Evolutionary conservation across 2,888 invertebrate genomes (phyloP).

Genomic region (Amaurobius ferox): DNA sequence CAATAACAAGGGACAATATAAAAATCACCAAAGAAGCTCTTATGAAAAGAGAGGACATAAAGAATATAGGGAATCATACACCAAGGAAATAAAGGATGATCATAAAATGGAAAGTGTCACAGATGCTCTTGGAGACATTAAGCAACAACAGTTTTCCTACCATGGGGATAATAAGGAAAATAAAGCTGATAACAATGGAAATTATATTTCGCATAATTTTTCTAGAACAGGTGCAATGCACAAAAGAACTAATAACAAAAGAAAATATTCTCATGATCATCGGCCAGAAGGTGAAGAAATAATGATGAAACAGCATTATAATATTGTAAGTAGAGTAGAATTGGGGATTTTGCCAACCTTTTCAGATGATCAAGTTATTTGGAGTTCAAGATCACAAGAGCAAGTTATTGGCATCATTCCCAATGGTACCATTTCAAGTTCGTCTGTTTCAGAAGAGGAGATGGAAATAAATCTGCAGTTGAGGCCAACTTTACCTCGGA

Average conservation of each 20-base stretch:
- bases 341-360: slow-evolving; percentile 3
- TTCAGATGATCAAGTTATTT: slow-evolving; percentile 7
- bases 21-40: neutral
- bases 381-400: slow-evolving; percentile 32
- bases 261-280: slow-evolving; percentile 23
- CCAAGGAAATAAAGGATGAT: neutral
- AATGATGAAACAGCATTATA: neutral
- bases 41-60: neutral
- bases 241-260: slow-evolving; percentile 16
- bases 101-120: neutral
- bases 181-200: neutral
- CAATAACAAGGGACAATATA: neutral
- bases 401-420: slow-evolving; percentile 19
- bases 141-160: slow-evolving; percentile 4
- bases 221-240: slow-evolving; percentile 10
- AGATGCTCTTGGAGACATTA: neutral
- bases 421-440: neutral
- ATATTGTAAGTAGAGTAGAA: slow-evolving; percentile 6
- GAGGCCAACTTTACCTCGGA: slow-evolving; percentile 87
- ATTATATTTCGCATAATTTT: slow-evolving; percentile 15
- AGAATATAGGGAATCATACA: neutral
- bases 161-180: neutral
- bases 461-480: slow-evolving; percentile 84
- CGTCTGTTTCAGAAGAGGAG: slow-evolving; percentile 73
- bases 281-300: slow-evolving; percentile 12